Percentiles rank a stretch among this genome's conserved stretches.
Evolutionary conservation across 1,140 invertebrate genomes (phyloP).

Genomic region (Mylabris phalerata): DNA sequence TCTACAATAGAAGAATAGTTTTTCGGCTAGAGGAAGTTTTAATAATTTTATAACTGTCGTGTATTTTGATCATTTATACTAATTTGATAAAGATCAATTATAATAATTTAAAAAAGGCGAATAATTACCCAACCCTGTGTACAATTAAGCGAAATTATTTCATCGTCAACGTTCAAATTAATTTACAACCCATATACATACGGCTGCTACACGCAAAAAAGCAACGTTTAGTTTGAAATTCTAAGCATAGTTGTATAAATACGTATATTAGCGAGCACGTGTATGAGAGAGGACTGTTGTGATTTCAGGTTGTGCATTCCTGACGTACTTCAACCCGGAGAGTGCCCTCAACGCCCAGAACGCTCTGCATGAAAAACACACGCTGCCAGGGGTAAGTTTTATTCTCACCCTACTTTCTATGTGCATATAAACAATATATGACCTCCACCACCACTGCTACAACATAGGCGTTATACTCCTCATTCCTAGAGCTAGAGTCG

Average conservation of each 20-base stretch:
- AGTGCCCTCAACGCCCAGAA: conserved; percentile 86
- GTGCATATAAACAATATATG: no score
- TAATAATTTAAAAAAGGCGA: no score
- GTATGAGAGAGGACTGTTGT: conserved; percentile 27
- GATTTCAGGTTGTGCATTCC: conserved; percentile 88
- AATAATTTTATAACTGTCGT: no score
- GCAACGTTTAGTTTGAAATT: background rate
- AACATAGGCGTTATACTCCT: no score
- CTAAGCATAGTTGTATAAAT: conserved; percentile 7
- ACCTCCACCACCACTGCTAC: no score
- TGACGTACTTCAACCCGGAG: conserved; percentile 93
- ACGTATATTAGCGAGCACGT: conserved; percentile 12
- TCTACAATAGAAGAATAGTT: no score
- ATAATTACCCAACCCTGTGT: background rate
- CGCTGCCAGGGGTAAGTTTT: conserved; percentile 90
- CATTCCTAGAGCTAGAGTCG: no score
- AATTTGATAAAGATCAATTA: no score
- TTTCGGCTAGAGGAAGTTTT: no score
- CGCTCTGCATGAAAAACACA: conserved; percentile 93
- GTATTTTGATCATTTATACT: no score
- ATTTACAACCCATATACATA: background rate
- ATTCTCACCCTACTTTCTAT: background rate
- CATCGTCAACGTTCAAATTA: conserved; percentile 2
- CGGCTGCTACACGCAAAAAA: no score
- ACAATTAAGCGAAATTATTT: conserved; percentile 14